Percentiles rank a stretch among this genome's conserved stretches.
Conservation (phyloP, 2,113 vertebrate genomes). For the Myodes glareolus region DNA sequence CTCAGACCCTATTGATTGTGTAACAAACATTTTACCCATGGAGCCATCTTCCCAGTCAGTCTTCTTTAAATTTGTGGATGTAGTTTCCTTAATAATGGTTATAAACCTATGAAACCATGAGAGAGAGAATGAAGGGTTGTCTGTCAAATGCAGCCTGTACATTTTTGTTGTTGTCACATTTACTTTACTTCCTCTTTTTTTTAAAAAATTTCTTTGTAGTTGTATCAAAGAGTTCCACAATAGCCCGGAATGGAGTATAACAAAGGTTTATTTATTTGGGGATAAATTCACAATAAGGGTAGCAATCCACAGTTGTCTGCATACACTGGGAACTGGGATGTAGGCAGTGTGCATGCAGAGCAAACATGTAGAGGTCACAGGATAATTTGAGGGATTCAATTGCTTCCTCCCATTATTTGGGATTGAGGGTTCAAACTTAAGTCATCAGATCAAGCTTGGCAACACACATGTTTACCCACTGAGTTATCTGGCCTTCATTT, state of each 20-base stretch:
- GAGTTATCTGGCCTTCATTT: not conserved
- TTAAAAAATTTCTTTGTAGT: not conserved
- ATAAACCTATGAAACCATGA: not conserved
- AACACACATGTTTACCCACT: not conserved
- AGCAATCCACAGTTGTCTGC: too few relatives aligned
- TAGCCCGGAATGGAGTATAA: too few relatives aligned
- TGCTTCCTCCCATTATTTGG: not conserved
- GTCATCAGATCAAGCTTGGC: not conserved
- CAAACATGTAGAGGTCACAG: not conserved
- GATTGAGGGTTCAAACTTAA: not conserved
- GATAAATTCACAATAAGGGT: too few relatives aligned
- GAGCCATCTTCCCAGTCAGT: not conserved
- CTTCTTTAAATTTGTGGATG: not conserved
- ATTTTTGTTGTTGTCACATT: not conserved
- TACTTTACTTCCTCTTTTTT: not conserved
- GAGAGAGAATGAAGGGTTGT: fast-evolving
- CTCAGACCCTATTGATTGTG: not conserved
- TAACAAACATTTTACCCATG: not conserved
- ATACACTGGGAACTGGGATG: too few relatives aligned
- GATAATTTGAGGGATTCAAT: not conserved
- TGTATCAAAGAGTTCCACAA: too few relatives aligned
- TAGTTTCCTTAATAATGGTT: not conserved
- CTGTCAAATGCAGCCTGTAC: not conserved
- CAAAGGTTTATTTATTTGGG: too few relatives aligned
- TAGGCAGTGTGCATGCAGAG: not conserved